Base-by-base conservation (phyloP, 35 echinoderm and acorn worm species). In the Ophioderma brevispina region DNA sequence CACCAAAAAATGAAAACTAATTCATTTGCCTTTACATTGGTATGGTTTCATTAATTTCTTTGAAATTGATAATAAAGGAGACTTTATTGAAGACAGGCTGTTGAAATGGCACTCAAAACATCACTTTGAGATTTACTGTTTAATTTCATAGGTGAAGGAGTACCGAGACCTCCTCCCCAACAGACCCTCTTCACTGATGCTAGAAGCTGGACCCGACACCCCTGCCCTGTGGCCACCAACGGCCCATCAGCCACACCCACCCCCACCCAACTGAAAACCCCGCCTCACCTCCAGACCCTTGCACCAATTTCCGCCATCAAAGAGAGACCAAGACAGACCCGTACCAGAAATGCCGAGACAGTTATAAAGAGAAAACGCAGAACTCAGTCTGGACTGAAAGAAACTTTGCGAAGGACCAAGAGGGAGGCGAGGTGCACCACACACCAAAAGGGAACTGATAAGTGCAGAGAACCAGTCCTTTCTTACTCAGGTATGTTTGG, bases 381-480 rank as follows among this genome's bases (percentile, higher is more conserved):
- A 39, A 95, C 93, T 32, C 91, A 85, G 39, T 79, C 90, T 90
- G 88, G 95, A 93, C 87, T 13, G 88, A 86, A 31, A 78, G 88
- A 39, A 90, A 46, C 64, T 88, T 90, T 75, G 79, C 49, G 55
- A 87, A 55, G 55, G 78, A n/a, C 55, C 19, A 40, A 41, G 28
- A 79, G 38, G 6, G 35, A 64, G 30, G 40, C 0, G 4, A 34
- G 70, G 36, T 77, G 64, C 17, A 33, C 64, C 35, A 25, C 50
- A 36, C 15, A 70, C 15, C 59, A 70, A 25, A 70, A 70, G 59
- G 46, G 31, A 2, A 38, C 35, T 31, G 40, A 0, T 11, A 40
- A 79, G 38, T 75, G 63, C 86, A 31, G 96, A 98, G 92, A 98
- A 18, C 92, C 96, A 3, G 92, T 98, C 11, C n/a, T 98, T 98